phyloP scores from a whole-genome alignment of 2,113 vertebrate genomes.

The Stegostoma tigrinum region DNA sequence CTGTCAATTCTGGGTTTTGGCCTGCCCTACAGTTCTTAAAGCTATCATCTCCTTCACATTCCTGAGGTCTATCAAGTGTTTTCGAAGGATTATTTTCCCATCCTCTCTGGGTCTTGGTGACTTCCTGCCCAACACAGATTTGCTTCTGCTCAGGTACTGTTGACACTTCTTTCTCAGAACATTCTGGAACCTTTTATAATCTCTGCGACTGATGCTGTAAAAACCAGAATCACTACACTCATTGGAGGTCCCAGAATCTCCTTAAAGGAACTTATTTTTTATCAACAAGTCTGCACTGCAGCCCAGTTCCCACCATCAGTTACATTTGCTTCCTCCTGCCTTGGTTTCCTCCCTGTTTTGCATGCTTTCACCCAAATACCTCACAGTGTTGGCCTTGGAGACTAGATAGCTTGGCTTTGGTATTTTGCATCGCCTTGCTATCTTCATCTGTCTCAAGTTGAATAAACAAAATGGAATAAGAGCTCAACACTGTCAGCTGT shows the following conservation, averaged over 20 bases:
- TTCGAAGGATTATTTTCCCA: background rate
- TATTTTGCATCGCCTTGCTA: constrained; percentile 54
- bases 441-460: constrained; percentile 49
- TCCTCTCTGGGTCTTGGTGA: background rate
- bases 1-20: background rate
- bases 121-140: background rate
- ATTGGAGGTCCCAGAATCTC: constrained; percentile 56
- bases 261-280: constrained; percentile 50
- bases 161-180: constrained; percentile 62
- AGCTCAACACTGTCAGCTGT: background rate
- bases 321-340: constrained; percentile 59
- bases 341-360: constrained; percentile 62
- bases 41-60: background rate
- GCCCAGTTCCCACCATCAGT: constrained; percentile 45
- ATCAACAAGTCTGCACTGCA: constrained; percentile 37
- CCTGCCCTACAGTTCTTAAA: background rate
- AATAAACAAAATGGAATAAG: background rate
- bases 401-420: constrained; percentile 50
- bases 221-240: constrained; percentile 63
- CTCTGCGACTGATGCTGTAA: constrained; percentile 58
- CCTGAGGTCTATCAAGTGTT: background rate
- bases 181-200: constrained; percentile 63
- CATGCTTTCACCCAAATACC: constrained; percentile 59
- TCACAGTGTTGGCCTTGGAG: constrained; percentile 63
- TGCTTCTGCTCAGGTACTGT: constrained; percentile 43